Evolutionary conservation across 2,888 invertebrate species (phyloP), one percentile per base, ranked within the genome.

Genomic region (Diarsia rubi): DNA sequence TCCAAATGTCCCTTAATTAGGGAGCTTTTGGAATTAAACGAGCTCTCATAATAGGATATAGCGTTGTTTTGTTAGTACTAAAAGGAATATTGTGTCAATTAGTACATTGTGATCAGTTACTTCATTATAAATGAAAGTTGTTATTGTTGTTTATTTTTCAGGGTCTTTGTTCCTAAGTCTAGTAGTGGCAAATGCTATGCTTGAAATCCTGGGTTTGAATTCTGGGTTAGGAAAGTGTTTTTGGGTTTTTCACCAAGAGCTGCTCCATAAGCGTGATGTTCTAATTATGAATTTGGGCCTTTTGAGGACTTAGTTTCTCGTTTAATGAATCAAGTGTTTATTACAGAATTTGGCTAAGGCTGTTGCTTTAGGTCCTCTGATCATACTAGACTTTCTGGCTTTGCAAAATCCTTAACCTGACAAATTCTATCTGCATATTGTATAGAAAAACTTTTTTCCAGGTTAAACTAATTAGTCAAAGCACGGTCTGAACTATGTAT

Each of bases 1-100:
- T 75, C 69, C 64, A 49, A 81, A 76, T 63, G 57, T 67, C 37
- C 74, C 71, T 71, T 78, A 81, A 78, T 84, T 78, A 75, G 60
- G 27, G 45, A 68, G 71, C 65, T 75, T 81, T 73, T 70, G 59
- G 69, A 69, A 81, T 73, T 73, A 73, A 73, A 78, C 45, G 63
- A 74, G 64, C 52, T 57, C 52, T 62, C 37, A 21, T 71, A 69
- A 70, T 74, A 63, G 66, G 62, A 71, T 60, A 37, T 65, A 75
- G 62, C 37, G 24, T 68, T 67, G 31, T 70, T 69, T 52, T 63
- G 44, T 75, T 49, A n/a, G 31, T 67, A 63, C 24, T 64, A n/a
- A 37, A 57, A 66, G 27, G 45, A 66, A 67, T 21, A 42, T 52
- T 45, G 45, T 45, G 49, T 67, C 66, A 69, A 52, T 81, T 63